Percentiles rank a stretch among this genome's conserved stretches.
Conservation (phyloP, 2,888 invertebrate genomes). For the Agriopis marginaria region DNA sequence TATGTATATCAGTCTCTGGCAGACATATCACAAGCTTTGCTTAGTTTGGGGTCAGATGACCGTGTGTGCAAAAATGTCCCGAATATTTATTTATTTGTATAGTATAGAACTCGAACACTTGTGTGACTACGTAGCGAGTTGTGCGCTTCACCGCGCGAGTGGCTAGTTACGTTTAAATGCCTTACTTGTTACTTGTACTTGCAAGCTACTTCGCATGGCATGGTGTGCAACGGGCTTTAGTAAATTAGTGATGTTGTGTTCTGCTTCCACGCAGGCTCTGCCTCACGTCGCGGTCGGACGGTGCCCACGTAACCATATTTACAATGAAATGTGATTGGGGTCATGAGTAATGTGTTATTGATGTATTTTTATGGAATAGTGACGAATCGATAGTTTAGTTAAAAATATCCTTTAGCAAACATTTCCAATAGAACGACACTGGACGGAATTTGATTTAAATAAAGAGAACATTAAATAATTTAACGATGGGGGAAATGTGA, state of each 20-base stretch:
- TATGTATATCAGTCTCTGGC: no score
- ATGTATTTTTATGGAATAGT: slow-evolving; percentile 40
- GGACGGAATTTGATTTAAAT: neutral
- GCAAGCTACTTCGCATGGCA: no score
- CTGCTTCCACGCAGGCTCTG: slow-evolving; percentile 8
- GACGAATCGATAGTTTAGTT: slow-evolving; percentile 27
- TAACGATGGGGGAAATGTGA: no score
- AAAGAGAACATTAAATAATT: neutral
- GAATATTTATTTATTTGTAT: no score
- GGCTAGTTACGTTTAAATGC: no score
- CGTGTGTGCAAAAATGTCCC: no score
- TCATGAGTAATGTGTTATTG: slow-evolving; percentile 44
- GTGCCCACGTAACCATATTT: slow-evolving; percentile 35
- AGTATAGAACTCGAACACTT: no score
- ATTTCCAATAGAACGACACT: neutral
- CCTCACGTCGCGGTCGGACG: slow-evolving; percentile 10
- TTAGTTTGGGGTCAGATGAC: no score
- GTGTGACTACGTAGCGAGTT: no score
- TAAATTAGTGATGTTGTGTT: slow-evolving; percentile 8
- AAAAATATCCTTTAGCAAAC: slow-evolving; percentile 9
- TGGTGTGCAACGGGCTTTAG: neutral
- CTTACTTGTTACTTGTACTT: no score
- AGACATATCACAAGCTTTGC: no score
- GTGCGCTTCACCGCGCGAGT: no score
- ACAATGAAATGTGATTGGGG: slow-evolving; percentile 31